phyloP scores from a whole-genome alignment of 1,140 invertebrate genomes.

The Polypedilum vanderplanki region DNA sequence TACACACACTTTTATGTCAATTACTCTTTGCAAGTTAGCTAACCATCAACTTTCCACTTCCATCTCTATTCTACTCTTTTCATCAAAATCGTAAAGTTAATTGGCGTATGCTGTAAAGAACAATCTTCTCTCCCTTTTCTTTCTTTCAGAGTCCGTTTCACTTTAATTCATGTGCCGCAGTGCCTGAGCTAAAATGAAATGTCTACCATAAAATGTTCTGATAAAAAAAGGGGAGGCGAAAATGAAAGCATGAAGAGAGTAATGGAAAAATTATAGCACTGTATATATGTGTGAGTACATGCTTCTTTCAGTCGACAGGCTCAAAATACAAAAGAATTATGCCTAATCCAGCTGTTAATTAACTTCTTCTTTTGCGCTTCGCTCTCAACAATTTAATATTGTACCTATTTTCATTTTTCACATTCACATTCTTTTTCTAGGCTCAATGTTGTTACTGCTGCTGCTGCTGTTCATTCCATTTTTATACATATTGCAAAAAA shows the following conservation, averaged over 20 bases:
- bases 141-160: not conserved
- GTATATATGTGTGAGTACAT: not conserved
- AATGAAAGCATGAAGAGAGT: not conserved
- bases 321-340: conserved; percentile 17
- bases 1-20: conserved; percentile 5
- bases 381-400: conserved; percentile 1
- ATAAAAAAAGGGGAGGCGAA: not conserved
- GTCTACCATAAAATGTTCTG: not conserved
- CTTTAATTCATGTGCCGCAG: not conserved
- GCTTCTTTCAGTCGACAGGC: not conserved
- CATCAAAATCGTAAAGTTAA: not conserved
- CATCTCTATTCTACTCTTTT: too few species aligned
- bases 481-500: too few species aligned
- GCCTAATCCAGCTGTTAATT: conserved; percentile 17
- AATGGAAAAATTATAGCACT: not conserved
- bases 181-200: not conserved
- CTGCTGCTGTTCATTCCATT: not conserved
- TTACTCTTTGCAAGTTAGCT: conserved; percentile 1
- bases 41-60: not conserved
- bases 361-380: not conserved
- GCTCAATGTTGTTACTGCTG: too few species aligned
- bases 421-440: not conserved
- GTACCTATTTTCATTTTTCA: conserved; percentile 13
- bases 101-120: not conserved
- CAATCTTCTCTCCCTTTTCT: not conserved